Base-by-base conservation (phyloP, 2,113 vertebrate genomes). In the Chauna torquata region DNA sequence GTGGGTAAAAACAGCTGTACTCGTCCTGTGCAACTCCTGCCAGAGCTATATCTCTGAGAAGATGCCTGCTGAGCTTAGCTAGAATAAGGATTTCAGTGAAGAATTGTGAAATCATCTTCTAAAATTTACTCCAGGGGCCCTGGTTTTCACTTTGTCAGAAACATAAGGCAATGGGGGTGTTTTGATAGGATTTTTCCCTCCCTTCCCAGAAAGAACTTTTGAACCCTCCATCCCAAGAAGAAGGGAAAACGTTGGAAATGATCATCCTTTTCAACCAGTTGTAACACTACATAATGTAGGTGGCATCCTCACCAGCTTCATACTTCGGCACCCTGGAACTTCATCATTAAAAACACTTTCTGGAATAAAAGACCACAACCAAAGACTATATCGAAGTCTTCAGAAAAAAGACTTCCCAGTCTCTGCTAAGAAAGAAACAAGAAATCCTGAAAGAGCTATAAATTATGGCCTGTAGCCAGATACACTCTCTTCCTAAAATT, bases 401-500 rank as follows among this genome's bases (percentile, higher is more conserved):
- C 7, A 22, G 23, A 2, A 4, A n/a, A 47, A 36, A 30, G n/a
- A 6, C 1, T 1, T 78, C n/a, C 34, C 7, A 2, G 23, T 58
- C 25, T 82, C 54, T 59, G 17, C 44, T 65, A 44, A 88, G 44
- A 86, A 82, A 58, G 15, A 58, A 78, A 62, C 14, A 72, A 74
- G 20, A 47, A 74, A 78, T 12, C 20, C 59, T 69, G 54, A 78
- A 74, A 58, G 34, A 57, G 4, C 76, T 82, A 65, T 57, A 42
- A 64, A 74, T 28, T 64, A 25, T 2, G 2, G 17, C 40, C 28
- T 58, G 19, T 45, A 69, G 78, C 44, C 59, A 62, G 24, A 64
- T 64, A 58, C 3, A 28, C 24, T 62, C 28, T 49, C 64, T 62
- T 72, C 12, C 65, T 72, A 18, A 65, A 28, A 70, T 22, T 27